These are phyloP conservation scores for Napeogenes inachia DNA, from an alignment of 2,888 invertebrate genomes.

Conservation along the genomic window DNA sequence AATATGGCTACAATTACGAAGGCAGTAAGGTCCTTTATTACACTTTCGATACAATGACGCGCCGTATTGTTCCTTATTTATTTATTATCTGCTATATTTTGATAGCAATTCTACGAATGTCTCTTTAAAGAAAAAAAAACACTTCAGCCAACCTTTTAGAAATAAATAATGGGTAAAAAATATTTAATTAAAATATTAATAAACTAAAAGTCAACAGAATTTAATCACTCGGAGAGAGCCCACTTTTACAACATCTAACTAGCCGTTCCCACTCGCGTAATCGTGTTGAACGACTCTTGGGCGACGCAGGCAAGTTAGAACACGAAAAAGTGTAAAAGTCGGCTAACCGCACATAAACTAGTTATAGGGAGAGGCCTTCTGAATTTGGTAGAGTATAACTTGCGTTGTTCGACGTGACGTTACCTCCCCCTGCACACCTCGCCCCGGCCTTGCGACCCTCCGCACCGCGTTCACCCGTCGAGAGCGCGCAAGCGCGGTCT, in stretches of 20 bases:
- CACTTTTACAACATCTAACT: constrained; percentile 60
- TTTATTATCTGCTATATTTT: constrained; percentile 73
- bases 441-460: constrained; percentile 71
- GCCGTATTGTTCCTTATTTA: constrained; percentile 67
- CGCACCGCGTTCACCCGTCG: constrained; percentile 54
- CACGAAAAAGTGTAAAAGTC: constrained; percentile 40
- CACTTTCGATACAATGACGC: constrained; percentile 36
- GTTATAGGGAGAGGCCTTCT: constrained; percentile 38
- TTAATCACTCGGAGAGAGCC: constrained; percentile 43
- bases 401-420: constrained; percentile 75
- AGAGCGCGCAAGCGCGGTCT: constrained; percentile 68
- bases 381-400: constrained; percentile 56
- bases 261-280: constrained; percentile 70
- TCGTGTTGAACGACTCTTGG: constrained; percentile 71
- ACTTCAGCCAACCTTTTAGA: constrained; percentile 20
- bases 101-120: constrained; percentile 50
- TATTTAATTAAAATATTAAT: constrained; percentile 13
- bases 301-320: constrained; percentile 69
- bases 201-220: constrained; percentile 23
- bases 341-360: constrained; percentile 26
- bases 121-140: constrained; percentile 25
- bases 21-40: constrained; percentile 55
- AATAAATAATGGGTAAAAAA: constrained; percentile 19
- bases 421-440: constrained; percentile 59
- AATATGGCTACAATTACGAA: constrained; percentile 47